Base-by-base conservation (phyloP, 2,888 invertebrate species). In the Erpobdella octoculata region DNA sequence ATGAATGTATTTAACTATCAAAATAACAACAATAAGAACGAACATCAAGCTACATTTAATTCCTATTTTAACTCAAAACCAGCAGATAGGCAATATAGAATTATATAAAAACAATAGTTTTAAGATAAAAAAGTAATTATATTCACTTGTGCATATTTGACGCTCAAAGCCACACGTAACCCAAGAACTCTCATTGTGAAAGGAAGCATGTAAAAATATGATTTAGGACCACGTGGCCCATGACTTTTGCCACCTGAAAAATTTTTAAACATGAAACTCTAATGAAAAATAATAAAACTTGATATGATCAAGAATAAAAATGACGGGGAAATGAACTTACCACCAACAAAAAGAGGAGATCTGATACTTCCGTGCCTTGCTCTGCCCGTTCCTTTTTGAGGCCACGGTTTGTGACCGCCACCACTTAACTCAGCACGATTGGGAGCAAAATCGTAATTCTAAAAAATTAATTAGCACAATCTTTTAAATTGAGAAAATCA, bases 371-470 rank as follows among this genome's bases (percentile, higher is more conserved):
- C 93, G 80, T 95, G 95, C 59, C 97, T 87, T 0, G 97, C 91
- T 76, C 88, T 87, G 0, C 98, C 98, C 36, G 87, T 80, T 31
- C 94, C 93, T 84, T 69, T 69, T 36, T 69, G 69, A 9, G 92
- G 92, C 94, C 95, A 96, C 0, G 97, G 97, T 79, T 98, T 97
- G 65, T 87, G 86, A 0, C 93, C 93, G 70, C 94, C 92, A 46
- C 95, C 95, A 65, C 88, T 85, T 71, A 91, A 89, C 85, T 98
- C 97, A 0, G 91, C 89, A 71, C 92, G 86, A 0, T 89, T 88
- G 81, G 90, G 90, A 1, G 89, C 87, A 78, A 90, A 86, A 0
- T 89, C 89, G 86, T 89, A 92, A 78, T 89, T 89, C 83, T 86
- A 36, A 38, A 41, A 67, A 25, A 3, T n/a, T 18, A 21, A 53